Base-by-base conservation (phyloP, 2,888 invertebrate species). In the Eubasilissa splendida region DNA sequence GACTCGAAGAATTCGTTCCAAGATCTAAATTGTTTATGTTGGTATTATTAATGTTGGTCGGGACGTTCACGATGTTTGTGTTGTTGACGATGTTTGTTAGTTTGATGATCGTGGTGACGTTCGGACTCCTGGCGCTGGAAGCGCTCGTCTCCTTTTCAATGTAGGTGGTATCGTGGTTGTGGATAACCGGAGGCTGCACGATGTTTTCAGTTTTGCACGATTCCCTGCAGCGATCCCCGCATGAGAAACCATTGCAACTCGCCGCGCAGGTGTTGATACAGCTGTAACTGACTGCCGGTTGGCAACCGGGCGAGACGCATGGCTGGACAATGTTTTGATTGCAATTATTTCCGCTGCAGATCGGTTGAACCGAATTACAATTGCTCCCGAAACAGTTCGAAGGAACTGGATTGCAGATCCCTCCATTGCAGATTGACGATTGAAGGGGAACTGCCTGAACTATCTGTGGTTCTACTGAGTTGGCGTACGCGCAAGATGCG, bases 61-160 rank as follows among this genome's bases (percentile, higher is more conserved):
- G 89, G 9, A 88, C 85, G 82, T 89, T 88, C 33, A 89, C 86
- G 7, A 87, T 73, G 79, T 89, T 88, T 0, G 88, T 88, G 79
- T 88, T 88, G 82, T 88, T 88, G 59, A 89, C 86, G 9, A 88
- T 85, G 80, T 88, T 88, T 59, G 87, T 87, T 14, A 89, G 82
- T 83, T 88, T 87, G 9, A 89, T 89, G 2, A 88, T 86, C 0
- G 88, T 88, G 0, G 88, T 88, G 12, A 88, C 86, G 83, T 89
- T 89, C 59, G 87, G 88, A 70, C 76, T 54, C 12, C 66, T 63
- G 22, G 71, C 42, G 3, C 50, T 9, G 12, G 53, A 50, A 59
- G 31, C 66, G 4, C 53, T 12, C 3, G 53, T 31, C 31, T 58
- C 68, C 42, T 50, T 75, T 58, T 78, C 63, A n/a, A 58, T 86